Evolutionary conservation across 2,113 vertebrate genomes (phyloP), one percentile per base, ranked within the genome.

Genomic region (Anoplopoma fimbria): DNA sequence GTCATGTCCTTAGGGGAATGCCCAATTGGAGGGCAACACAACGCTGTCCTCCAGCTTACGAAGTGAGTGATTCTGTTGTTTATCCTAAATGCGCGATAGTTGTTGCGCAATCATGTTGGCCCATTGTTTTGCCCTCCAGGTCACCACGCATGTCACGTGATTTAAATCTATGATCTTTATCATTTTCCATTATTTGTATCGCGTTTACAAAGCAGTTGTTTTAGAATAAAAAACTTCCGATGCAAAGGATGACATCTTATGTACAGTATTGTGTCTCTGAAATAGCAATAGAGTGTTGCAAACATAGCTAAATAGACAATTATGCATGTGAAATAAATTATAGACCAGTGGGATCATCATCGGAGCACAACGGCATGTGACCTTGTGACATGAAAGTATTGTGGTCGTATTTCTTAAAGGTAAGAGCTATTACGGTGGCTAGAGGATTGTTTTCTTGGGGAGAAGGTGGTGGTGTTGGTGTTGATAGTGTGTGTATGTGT

Each of bases 331-430:
- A 72, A 71, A 81, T 60, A 77, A 78, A 79, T 62, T 60, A 75
- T 8, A 68, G 45, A 77, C 9, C 60, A 1, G 9, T 8, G 76
- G 31, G 29, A 33, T 76, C 60, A 88, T 85, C 84, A 78, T 63
- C 1, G 2, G 27, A 40, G 78, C n/a, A 60, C 76, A 69, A 36
- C 33, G 34, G 15, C 34, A 68, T 69, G 69, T 69, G 83, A 72
- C 62, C 29, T 21, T n/a, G 42, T 69, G 40, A 58, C 31, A 64
- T 61, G 36, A 75, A 57, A 78, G 63, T 15, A 21, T 53, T 33
- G 33, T 13, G 23, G 72, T 47, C 74, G 29, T 64, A 88, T 87
- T 85, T 86, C 85, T 74, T 82, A 75, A 78, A 82, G 33, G 67
- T 75, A 75, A 80, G 15, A 45, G 62, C 81, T 75, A 77, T 88